These are phyloP conservation scores for Kryptopterus vitreolus DNA, from an alignment of 2,797 vertebrate species.

Conservation along the genomic window DNA sequence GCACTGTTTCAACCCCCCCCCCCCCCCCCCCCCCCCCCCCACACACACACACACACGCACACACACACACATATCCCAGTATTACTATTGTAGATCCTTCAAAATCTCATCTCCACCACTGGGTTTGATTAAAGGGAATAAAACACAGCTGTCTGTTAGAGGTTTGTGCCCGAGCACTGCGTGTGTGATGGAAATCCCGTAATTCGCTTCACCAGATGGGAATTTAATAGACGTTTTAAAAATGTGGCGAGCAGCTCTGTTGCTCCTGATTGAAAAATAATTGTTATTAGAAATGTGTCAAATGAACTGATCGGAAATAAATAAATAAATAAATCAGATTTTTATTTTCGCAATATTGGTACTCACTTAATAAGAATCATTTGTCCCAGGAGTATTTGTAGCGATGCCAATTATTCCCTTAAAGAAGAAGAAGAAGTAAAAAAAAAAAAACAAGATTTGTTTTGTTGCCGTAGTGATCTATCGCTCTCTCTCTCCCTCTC, in stretches of 20 bases:
- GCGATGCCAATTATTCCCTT: not conserved
- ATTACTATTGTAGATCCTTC: not conserved
- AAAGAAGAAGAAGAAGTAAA: no score
- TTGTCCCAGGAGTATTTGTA: not conserved
- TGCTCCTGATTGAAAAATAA: not conserved
- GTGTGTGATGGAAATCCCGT: conserved; percentile 19
- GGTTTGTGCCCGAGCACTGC: conserved; percentile 25
- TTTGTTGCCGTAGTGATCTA: conserved; percentile 43
- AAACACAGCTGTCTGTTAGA: conserved; percentile 50
- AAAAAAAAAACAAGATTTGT: conserved; percentile 1
- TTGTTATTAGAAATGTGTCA: conserved; percentile 2
- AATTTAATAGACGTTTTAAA: conserved; percentile 9
- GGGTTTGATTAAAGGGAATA: conserved; percentile 56
- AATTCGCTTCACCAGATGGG: conserved; percentile 31
- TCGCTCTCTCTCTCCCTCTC: no score
- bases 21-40: no score
- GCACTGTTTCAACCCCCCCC: no score
- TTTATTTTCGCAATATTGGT: not conserved
- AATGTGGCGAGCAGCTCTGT: conserved; percentile 12
- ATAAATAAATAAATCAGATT: not conserved
- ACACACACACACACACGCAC: no score
- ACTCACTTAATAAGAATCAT: not conserved
- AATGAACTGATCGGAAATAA: not conserved
- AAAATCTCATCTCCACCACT: conserved; percentile 1
- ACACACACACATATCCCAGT: no score